phyloP scores from a whole-genome alignment of 2,888 invertebrate genomes.

The Drosophila ezoana region DNA sequence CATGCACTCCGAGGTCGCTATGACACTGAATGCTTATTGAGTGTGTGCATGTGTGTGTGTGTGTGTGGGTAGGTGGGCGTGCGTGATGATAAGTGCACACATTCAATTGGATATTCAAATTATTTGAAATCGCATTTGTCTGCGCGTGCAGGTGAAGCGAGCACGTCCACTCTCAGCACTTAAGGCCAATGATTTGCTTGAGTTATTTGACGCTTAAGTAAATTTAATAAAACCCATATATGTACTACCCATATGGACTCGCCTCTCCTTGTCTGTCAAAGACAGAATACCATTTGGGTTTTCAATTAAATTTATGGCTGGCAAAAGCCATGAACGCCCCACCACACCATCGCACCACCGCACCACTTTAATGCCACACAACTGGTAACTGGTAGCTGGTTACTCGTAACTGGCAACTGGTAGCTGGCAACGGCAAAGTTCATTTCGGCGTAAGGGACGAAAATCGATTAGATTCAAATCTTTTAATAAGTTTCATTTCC shows the following conservation, averaged over 20 bases:
- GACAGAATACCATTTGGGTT: conserved; percentile 68
- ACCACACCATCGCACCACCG: conserved; percentile 27
- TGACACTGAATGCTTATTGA: conserved; percentile 14
- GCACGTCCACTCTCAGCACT: conserved; percentile 62
- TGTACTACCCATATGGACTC: conserved; percentile 12
- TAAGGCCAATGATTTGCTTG: conserved; percentile 58
- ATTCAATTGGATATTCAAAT: conserved; percentile 79
- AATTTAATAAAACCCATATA: conserved; percentile 63
- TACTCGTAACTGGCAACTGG: conserved; percentile 24
- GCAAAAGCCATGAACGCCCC: conserved; percentile 46
- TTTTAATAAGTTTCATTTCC: conserved; percentile 83
- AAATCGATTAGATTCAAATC: conserved; percentile 83
- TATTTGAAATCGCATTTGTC: conserved; percentile 76
- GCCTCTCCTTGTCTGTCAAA: conserved; percentile 38
- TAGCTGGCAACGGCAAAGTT: conserved; percentile 56
- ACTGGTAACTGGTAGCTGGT: conserved; percentile 20
- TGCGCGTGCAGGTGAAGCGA: conserved; percentile 59
- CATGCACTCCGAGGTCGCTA: conserved; percentile 18
- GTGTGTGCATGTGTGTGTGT: conserved; percentile 16
- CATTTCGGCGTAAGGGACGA: conserved; percentile 73
- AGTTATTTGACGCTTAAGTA: conserved; percentile 64
- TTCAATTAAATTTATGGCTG: conserved; percentile 78
- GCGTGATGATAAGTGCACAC: conserved; percentile 69
- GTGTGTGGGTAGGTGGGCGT: conserved; percentile 26
- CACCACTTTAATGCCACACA: conserved; percentile 53